Evolutionary conservation across 2,888 invertebrate genomes (phyloP), one percentile per base, ranked within the genome.

Genomic region (Galeruca laticollis): DNA sequence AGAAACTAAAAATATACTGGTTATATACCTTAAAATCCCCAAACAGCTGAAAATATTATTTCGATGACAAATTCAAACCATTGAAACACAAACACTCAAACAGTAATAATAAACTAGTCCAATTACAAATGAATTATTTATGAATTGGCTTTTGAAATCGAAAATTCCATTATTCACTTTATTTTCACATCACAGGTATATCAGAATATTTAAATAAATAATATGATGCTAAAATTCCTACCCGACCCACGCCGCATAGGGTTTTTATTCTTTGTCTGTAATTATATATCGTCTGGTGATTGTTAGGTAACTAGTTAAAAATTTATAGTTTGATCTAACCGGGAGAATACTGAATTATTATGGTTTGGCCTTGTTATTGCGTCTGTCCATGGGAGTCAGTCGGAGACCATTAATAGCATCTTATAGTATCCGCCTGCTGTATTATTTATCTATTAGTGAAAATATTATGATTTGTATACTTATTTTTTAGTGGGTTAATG

Each of bases 321-420:
- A 52, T 62, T 18, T 62, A 62, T 37, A 35, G 33, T 51, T 62
- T 62, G 51, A 51, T 62, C 40, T 52, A 26, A 15, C 18, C 47
- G 49, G 31, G 35, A 37, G 52, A 37, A 62, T 52, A 52, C 51
- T 52, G 37, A 62, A 52, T 52, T 62, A 62, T 62, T 62, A 62
- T 62, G 20, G 35, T 51, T n/a, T 62, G 62, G 62, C 62, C 62
- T 62, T 62, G 62, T 62, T 61, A 49, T 61, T 51, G 61, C 49
- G 47, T 33, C 51, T 26, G 35, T 54, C 26, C n/a, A 26, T 52
- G 52, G 62, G 52, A 62, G 51, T 37, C 62, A 52, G 11, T 62
- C 51, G 62, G 62, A 54, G 13, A 33, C 35, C 52, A 62, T 52
- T 52, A 62, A 62, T 62, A 62, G 35, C 52, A 62, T 62, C 62